Evolutionary conservation across 1,140 invertebrate species (phyloP).

Genomic region (Aphaenogaster floridana): DNA sequence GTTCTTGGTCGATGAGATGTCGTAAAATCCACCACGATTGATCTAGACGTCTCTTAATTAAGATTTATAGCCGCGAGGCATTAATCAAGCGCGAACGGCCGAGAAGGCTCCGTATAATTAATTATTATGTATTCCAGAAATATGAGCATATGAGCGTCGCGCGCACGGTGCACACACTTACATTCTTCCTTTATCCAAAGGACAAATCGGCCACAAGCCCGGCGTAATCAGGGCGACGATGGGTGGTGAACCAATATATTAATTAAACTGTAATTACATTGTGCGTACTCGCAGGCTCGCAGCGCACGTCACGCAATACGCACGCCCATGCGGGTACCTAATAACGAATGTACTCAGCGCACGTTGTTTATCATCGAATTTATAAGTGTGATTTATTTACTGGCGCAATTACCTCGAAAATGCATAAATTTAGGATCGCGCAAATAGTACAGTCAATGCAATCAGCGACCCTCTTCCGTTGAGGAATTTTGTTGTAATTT

Average conservation of each 20-base stretch:
- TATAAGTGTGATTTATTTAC: slow-evolving; percentile 32
- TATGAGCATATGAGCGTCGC: neutral
- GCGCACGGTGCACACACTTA: neutral
- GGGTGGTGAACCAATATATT: slow-evolving; percentile 22
- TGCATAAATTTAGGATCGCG: neutral
- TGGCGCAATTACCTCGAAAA: neutral
- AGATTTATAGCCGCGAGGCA: slow-evolving; percentile 22
- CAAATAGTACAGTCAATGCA: neutral
- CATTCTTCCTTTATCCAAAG: slow-evolving; percentile 15
- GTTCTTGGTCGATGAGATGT: neutral
- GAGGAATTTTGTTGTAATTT: slow-evolving; percentile 10
- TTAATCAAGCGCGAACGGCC: slow-evolving; percentile 32
- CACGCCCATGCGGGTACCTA: neutral
- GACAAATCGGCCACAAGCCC: slow-evolving; percentile 19
- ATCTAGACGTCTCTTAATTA: slow-evolving; percentile 47
- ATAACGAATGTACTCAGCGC: neutral
- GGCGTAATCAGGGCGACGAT: slow-evolving; percentile 1
- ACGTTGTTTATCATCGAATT: neutral
- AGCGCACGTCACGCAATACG: neutral
- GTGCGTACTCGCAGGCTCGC: neutral
- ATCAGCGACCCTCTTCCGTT: neutral
- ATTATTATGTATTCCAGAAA: slow-evolving; percentile 50
- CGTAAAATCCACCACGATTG: neutral
- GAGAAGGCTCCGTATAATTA: slow-evolving; percentile 18
- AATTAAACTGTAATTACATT: slow-evolving; percentile 49